Conservation (phyloP, 2,113 vertebrate species). For the Choloepus hoffmanni region DNA sequence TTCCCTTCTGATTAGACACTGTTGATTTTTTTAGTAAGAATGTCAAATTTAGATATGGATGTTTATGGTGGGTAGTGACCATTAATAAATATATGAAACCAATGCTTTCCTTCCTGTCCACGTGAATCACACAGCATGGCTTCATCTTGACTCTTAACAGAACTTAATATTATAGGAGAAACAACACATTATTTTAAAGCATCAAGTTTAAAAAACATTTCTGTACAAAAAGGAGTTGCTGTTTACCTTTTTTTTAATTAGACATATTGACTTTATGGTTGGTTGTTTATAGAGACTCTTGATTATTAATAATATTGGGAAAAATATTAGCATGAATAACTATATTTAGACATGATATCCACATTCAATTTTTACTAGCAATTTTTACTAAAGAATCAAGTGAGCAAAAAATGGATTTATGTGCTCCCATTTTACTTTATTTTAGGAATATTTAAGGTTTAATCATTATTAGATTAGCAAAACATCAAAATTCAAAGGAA, state of each 20-base stretch:
- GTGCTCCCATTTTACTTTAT: not conserved
- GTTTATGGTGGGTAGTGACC: constrained; percentile 91
- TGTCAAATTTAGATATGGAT: constrained; percentile 95
- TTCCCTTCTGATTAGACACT: not conserved
- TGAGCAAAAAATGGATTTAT: not conserved
- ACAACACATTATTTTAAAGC: not conserved
- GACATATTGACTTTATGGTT: not conserved
- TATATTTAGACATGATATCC: not conserved
- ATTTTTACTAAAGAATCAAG: not conserved
- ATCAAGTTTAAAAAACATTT: not conserved
- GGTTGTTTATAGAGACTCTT: not conserved
- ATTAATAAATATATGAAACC: constrained; percentile 94
- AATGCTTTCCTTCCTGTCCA: constrained; percentile 94
- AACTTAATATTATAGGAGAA: not conserved
- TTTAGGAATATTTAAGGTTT: not conserved
- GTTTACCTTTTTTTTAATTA: not conserved
- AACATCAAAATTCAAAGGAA: not conserved
- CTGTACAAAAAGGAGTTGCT: not conserved
- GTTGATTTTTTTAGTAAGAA: constrained; percentile 87
- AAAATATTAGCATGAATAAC: not conserved
- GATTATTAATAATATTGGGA: not conserved
- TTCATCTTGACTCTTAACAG: not conserved
- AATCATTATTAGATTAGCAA: not conserved
- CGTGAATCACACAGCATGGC: constrained; percentile 91
- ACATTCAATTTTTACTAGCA: constrained; percentile 4